Evolutionary conservation across 2,113 vertebrate genomes (phyloP).

Genomic region (Lethenteron camtschaticum): DNA sequence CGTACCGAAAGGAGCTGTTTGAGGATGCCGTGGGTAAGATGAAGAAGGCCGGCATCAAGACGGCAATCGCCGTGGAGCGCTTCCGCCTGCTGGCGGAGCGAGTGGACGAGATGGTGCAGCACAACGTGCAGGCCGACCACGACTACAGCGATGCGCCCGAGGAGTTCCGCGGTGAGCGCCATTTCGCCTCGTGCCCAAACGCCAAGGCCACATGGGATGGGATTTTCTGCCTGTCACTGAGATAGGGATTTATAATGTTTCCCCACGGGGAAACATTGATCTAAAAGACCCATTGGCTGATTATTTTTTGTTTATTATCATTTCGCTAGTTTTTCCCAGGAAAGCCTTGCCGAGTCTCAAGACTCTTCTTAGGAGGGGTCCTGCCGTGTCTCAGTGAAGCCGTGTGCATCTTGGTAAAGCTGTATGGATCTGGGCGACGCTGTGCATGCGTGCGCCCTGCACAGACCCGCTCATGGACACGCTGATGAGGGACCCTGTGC

Average conservation of each 20-base stretch:
- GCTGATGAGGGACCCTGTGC: conserved; percentile 82
- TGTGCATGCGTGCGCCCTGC: conserved; percentile 8
- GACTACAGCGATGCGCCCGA: conserved; percentile 94
- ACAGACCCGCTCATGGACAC: conserved; percentile 95
- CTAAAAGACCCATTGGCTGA: no score
- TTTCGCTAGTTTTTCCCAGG: no score
- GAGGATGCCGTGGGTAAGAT: conserved; percentile 96
- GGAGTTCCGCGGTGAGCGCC: conserved; percentile 59
- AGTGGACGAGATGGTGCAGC: conserved; percentile 83
- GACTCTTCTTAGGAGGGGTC: no score
- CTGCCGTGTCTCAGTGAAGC: no score
- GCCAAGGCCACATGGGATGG: no score
- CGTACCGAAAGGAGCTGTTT: conserved; percentile 87
- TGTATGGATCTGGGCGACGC: no score
- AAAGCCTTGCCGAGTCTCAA: no score
- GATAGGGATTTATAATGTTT: no score
- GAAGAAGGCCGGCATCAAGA: conserved; percentile 94
- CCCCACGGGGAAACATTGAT: no score
- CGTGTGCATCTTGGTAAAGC: no score
- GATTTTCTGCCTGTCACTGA: no score
- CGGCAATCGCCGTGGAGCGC: conserved; percentile 92
- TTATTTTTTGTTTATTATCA: neutral
- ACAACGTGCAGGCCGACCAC: conserved; percentile 80
- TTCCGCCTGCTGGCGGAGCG: conserved; percentile 87
- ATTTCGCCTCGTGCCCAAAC: no score